Base-by-base conservation (phyloP, 2,797 vertebrate species). In the Gallinago stenura region DNA sequence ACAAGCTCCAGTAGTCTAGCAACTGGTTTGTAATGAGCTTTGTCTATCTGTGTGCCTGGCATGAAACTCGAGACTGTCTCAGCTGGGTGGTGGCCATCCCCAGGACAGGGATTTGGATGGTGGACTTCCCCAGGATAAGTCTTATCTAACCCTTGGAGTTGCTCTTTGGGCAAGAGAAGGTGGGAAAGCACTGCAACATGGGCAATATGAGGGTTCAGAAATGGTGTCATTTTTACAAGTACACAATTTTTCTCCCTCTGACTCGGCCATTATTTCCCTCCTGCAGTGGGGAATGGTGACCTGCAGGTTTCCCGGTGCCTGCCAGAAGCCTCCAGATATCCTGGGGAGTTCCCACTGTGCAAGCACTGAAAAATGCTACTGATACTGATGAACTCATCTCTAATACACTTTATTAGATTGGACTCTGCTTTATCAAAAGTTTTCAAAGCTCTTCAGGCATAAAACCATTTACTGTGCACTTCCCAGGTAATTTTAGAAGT, bases 401-500 rank as follows among this genome's bases (percentile, higher is more conserved):
- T 91, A 79, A 92, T 54, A 46, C 2, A 21, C 31, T 91, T 64
- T 43, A 88, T 72, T 54, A 56, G 26, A 81, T 73, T 80, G 64
- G 90, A 85, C 53, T 71, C 57, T 43, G 28, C 73, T 94, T 94
- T 75, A 93, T 95, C 81, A 79, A 69, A 96, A 95, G 83, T 95
- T 96, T 89, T 69, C 43, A 86, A 72, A 95, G 65, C 62, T 89
- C 90, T 89, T 82, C 86, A 89, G 90, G 77, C 88, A 66, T 53
- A 87, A 93, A 92, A n/a, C 35, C 75, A 94, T 92, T 95, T 94
- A 87, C 37, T 69, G 28, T 41, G 43, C 35, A 17, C 62, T 86
- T 94, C 66, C 66, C 83, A 69, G 73, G 86, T 92, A 93, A 95
- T 96, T 96, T 96, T 87, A 92, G 54, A 84, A 91, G 58, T 24